Base-by-base conservation (phyloP, 2,113 vertebrate genomes). In the Caranx melampygus region DNA sequence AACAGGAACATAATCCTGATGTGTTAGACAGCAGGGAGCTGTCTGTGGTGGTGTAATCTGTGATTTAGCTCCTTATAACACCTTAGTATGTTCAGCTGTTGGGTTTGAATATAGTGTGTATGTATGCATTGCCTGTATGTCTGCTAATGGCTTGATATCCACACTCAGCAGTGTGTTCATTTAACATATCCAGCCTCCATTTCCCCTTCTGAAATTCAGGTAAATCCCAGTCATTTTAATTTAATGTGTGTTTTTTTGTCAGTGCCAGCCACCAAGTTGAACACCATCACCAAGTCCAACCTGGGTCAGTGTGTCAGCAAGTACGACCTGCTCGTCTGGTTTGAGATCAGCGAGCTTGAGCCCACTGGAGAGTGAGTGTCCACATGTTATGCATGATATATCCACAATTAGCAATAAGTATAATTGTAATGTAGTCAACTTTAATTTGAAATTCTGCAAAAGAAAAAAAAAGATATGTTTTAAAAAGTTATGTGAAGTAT, bases 291-390 rank as follows among this genome's bases (percentile, higher is more conserved):
- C 92, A 98, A 99, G 91, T 96, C 96, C 68, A 98, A 94, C 93
- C 90, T 98, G 88, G 97, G 98, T 75, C 98, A 99, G 89, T 99
- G 97, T 20, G 95, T 98, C 94, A 99, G 97, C 96, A 99, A 99
- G 82, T 99, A 99, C 0, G 98, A 99, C 83, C 96, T 99, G 62
- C 95, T 99, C 49, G 97, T 98, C 52, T 99, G 98, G 98, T 99
- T 99, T 92, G 98, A 99, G 94, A 99, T 99, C 95, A 99, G 97
- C 16, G 98, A 99, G 74, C 91, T 99, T 94, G 98, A 99, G 92
- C 97, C 98, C 21, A 99, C 98, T 0, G 98, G 98, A 94, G 98
- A 99, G 98, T 99, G 93, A 98, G 98, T 97, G 2, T 82, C 42
- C 3, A n/a, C n/a, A 20, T 47, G 26, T 26, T 26, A 2, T 51